Evolutionary conservation across 2,113 vertebrate species (phyloP).

Genomic region (Nycticebus coucang): DNA sequence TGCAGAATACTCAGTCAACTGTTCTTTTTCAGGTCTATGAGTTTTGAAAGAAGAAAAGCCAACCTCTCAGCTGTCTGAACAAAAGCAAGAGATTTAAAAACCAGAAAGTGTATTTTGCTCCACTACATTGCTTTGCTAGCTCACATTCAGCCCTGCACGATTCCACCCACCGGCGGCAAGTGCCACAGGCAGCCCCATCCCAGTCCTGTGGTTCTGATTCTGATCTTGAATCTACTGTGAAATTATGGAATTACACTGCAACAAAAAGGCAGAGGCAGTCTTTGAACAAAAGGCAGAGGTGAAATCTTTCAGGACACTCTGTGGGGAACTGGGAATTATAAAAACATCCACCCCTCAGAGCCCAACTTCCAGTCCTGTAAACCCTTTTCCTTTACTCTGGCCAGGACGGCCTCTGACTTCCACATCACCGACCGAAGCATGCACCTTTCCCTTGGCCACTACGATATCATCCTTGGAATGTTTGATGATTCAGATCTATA

Average conservation of each 20-base stretch:
- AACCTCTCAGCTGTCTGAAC: slow-evolving; percentile 15
- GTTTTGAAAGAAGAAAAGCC: slow-evolving; percentile 28
- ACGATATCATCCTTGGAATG: neutral
- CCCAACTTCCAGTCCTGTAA: neutral
- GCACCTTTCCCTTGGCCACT: neutral
- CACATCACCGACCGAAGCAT: accelerated
- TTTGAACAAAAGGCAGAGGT: neutral
- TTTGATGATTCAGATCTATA: neutral
- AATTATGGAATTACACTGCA: neutral
- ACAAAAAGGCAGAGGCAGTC: neutral
- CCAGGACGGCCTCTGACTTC: accelerated
- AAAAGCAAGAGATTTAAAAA: slow-evolving; percentile 18
- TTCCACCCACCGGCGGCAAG: neutral
- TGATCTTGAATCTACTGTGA: neutral
- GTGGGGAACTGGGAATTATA: neutral
- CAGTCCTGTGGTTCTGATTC: neutral
- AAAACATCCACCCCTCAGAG: neutral
- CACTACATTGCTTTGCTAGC: neutral
- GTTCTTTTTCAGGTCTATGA: slow-evolving; percentile 42
- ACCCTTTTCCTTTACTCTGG: accelerated
- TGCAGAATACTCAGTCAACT: neutral
- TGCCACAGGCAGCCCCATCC: neutral
- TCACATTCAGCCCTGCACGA: neutral
- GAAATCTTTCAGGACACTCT: neutral
- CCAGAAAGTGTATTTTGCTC: neutral